Evolutionary conservation across 2,888 invertebrate genomes (phyloP), one percentile per base, ranked within the genome.

Genomic region (Teleogryllus oceanicus): DNA sequence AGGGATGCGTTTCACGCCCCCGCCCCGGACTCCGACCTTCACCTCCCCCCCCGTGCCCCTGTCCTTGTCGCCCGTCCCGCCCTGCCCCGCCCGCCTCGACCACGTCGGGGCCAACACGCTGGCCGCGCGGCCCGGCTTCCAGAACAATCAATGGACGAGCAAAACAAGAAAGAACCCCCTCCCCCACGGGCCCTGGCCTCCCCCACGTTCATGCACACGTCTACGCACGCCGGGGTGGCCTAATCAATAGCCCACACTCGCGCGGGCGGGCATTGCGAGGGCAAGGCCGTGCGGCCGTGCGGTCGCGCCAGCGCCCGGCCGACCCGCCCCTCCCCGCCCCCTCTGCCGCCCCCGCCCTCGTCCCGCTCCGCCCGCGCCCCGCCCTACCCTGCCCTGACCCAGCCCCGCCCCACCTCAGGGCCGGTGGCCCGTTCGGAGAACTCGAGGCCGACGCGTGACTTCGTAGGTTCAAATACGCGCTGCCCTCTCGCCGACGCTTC

Each of bases 81-180:
- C n/a, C 62, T 10, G 4, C 62, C n/a, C 62, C 62, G 1, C 62
- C 62, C 13, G 62, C 13, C 16, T n/a, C 16, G 62, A 2, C 62
- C 13, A 62, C 62, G 62, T 2, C 5, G 62, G 16, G n/a, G 62
- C n/a, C 62, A 13, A 62, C 16, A 4, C 62, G 16, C 62, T 62
- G 16, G 12, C 62, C 11, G 62, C 62, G 11, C 62, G n/a, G 37
- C 37, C 37, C 4, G 37, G 37, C 37, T 37, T 62, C n/a, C 62
- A n/a, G 62, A n/a, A 62, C 62, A 62, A 62, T 62, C 62, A 62
- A 62, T 62, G 62, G 8, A 62, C 62, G 62, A 62, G n/a, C 62
- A n/a, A 62, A 62, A 62, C 62, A 62, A 62, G 62, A 62, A 62
- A 62, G 62, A 62, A 62, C 62, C 62, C 62, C 62, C 62, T 62